Conservation (phyloP, 37 sponge, comb jelly and placozoan species). For the Bolinopsis microptera region DNA sequence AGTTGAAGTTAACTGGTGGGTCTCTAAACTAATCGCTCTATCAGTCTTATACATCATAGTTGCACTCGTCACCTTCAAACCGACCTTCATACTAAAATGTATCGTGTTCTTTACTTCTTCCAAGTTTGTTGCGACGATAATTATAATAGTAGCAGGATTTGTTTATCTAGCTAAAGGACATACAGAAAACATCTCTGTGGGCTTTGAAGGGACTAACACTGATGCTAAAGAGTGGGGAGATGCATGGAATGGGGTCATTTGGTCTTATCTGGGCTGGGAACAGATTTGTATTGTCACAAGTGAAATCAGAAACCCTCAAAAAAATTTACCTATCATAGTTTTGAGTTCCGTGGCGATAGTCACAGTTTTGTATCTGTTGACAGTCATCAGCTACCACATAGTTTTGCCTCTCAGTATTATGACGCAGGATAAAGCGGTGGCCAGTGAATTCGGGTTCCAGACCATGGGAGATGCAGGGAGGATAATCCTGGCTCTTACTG, state of each 20-base stretch:
- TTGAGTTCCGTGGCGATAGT: neutral
- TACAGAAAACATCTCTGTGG: neutral
- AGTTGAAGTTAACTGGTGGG: neutral
- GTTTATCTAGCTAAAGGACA: neutral
- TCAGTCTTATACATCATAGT: neutral
- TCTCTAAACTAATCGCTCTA: neutral
- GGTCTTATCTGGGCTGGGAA: constrained; percentile 26
- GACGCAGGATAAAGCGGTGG: neutral
- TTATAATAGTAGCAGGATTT: neutral
- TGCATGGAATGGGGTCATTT: constrained; percentile 37
- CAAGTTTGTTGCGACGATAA: neutral
- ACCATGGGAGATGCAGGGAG: neutral
- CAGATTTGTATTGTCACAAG: neutral
- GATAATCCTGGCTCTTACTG: neutral
- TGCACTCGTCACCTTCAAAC: neutral
- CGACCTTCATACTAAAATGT: neutral
- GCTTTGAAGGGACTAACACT: neutral
- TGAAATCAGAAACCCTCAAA: neutral
- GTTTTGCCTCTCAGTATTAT: neutral
- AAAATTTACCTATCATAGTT: neutral
- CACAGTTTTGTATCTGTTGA: neutral
- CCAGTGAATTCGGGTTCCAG: neutral
- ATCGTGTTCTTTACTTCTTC: neutral
- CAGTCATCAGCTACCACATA: constrained; percentile 1
- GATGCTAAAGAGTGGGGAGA: neutral